Evolutionary conservation across 2,888 invertebrate genomes (phyloP), one percentile per base, ranked within the genome.

Genomic region (Yponomeuta malinellus): DNA sequence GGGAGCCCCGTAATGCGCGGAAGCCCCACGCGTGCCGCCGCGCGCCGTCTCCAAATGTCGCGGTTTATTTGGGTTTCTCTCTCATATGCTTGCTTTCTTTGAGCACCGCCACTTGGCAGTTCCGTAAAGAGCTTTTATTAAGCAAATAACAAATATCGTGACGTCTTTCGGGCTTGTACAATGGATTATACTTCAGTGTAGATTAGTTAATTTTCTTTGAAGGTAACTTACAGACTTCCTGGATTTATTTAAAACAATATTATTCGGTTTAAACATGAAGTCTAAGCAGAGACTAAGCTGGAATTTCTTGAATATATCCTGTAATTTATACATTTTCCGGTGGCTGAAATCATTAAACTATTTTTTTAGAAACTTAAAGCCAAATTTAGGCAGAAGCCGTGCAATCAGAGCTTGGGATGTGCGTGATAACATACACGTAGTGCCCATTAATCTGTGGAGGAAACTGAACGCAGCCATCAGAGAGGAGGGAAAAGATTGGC

Each of bases 401-500:
- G 52, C 52, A 59, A 59, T 59, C 52, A 59, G 15, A 59, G 12
- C 52, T 15, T 59, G 52, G 3, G 15, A 59, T 2, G 15, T 15
- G 52, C 52, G 52, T 12, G 52, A 15, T 59, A 59, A 15, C 52
- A 59, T 12, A 59, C 52, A 59, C 52, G 52, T 59, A 59, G 52
- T 1, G 52, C 52, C 84, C 87, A 89, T 89, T 88, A 90, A 90
- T 90, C 87, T 87, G 68, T 68, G 31, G 31, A 48, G 79, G 70
- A 84, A 87, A 88, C 88, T 85, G 84, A 89, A 90, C 89, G 86
- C 87, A 87, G 85, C 83, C 84, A 86, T 85, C 84, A 87, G 83
- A 82, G 80, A 65, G 68, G 43, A 43, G 68, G 43, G 48, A 68
- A 65, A 52, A 29, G 68, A 68, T 52, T 31, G 48, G 48, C 48